Evolutionary conservation across 2,888 invertebrate genomes (phyloP).

Genomic region (Eupeodes luniger): DNA sequence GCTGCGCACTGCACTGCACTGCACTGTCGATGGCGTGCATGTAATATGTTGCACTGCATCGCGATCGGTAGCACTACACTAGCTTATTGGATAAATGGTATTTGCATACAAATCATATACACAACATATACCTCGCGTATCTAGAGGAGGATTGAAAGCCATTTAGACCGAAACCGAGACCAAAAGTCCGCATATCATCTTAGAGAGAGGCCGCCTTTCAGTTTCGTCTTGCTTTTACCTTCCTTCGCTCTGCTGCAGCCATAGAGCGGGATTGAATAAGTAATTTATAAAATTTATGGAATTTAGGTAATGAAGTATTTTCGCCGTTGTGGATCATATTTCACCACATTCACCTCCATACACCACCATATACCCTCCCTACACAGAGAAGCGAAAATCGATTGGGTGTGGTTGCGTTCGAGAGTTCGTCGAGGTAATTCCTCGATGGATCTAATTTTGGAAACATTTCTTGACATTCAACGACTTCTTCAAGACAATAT

Average conservation of each 20-base stretch:
- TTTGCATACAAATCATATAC: constrained; percentile 62
- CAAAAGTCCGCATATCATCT: neutral
- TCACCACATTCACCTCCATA: constrained; percentile 26
- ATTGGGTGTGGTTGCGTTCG: constrained; percentile 47
- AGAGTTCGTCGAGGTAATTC: neutral
- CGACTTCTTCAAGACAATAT: neutral
- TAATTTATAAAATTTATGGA: constrained; percentile 69
- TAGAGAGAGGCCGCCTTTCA: constrained; percentile 29
- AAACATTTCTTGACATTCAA: constrained; percentile 19
- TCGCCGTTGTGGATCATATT: constrained; percentile 47
- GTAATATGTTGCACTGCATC: constrained; percentile 2
- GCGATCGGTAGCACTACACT: constrained; percentile 29
- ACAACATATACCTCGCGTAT: neutral
- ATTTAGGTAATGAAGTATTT: constrained; percentile 57
- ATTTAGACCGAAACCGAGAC: constrained; percentile 25
- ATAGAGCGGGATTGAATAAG: constrained; percentile 42
- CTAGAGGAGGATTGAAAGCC: constrained; percentile 28
- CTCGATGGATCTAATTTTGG: constrained; percentile 36
- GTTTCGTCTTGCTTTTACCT: constrained; percentile 7
- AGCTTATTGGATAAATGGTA: constrained; percentile 43
- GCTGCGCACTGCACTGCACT: neutral
- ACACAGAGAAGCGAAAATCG: neutral
- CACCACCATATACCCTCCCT: neutral
- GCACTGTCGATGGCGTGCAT: constrained; percentile 1
- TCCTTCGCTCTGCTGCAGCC: neutral